phyloP scores from a whole-genome alignment of 2,888 invertebrate species.

The Drosophila longiperda region DNA sequence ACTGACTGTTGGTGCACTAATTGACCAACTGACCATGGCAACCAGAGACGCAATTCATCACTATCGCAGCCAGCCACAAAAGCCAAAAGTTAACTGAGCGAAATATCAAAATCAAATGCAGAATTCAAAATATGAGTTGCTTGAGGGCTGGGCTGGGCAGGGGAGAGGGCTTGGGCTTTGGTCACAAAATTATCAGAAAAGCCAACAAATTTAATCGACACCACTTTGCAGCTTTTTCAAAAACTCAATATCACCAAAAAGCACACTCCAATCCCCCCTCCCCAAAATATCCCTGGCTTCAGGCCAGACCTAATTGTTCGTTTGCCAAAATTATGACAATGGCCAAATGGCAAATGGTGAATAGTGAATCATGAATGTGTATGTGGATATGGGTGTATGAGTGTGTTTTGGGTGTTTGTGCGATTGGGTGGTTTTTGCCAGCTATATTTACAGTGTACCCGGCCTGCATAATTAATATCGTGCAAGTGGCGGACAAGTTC shows the following conservation, averaged over 20 bases:
- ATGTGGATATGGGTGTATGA: neutral
- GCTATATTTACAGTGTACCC: slow-evolving; percentile 15
- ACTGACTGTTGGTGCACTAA: slow-evolving; percentile 2
- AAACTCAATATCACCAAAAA: slow-evolving; percentile 22
- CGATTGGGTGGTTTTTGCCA: neutral
- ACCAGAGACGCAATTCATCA: slow-evolving; percentile 28
- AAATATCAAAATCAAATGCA: slow-evolving; percentile 22
- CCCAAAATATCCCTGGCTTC: slow-evolving; percentile 15
- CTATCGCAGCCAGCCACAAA: slow-evolving; percentile 17
- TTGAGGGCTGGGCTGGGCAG: neutral
- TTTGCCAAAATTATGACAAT: slow-evolving; percentile 66
- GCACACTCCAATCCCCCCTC: neutral
- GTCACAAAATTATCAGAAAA: slow-evolving; percentile 50
- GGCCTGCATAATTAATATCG: slow-evolving; percentile 61
- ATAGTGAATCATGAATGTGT: slow-evolving; percentile 11
- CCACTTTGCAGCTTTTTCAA: slow-evolving; percentile 45
- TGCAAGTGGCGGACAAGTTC: slow-evolving; percentile 48
- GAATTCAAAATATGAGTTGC: neutral
- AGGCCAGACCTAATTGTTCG: slow-evolving; percentile 63
- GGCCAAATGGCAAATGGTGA: slow-evolving; percentile 37
- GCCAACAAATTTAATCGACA: slow-evolving; percentile 62
- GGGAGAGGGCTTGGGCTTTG: neutral
- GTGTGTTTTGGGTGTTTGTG: slow-evolving; percentile 2
- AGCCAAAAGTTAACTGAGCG: slow-evolving; percentile 30
- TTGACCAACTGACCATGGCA: slow-evolving; percentile 27